Evolutionary conservation across 2,888 invertebrate genomes (phyloP).

Genomic region (Campopleginae sp.): DNA sequence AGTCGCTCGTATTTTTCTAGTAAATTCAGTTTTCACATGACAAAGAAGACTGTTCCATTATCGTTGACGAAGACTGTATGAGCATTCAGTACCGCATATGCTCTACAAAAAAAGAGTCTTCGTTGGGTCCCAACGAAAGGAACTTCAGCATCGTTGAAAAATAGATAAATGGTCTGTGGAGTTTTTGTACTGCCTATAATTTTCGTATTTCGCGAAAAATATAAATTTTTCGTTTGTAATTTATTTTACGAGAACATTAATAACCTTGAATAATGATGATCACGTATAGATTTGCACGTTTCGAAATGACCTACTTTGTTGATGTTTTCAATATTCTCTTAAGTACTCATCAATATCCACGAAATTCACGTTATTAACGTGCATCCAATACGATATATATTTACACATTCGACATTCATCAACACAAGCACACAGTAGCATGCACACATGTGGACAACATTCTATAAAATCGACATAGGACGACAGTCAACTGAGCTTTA

Average conservation of each 20-base stretch:
- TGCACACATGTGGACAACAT: background rate
- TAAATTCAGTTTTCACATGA: no score
- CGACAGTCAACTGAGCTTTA: background rate
- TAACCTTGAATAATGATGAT: constrained; percentile 31
- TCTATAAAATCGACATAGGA: background rate
- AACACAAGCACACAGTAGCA: background rate
- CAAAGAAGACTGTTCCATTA: no score
- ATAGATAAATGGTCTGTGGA: background rate
- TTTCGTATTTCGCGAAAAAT: constrained; percentile 31
- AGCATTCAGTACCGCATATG: no score
- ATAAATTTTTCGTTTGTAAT: constrained; percentile 45
- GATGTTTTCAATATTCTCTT: constrained; percentile 20
- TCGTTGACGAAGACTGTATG: no score
- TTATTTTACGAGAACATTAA: constrained; percentile 2
- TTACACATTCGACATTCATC: background rate
- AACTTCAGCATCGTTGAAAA: background rate
- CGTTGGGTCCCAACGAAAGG: no score
- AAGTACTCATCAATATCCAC: constrained; percentile 52
- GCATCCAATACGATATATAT: constrained; percentile 14
- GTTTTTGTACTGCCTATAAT: background rate
- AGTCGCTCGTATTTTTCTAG: no score
- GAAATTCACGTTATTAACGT: constrained; percentile 27
- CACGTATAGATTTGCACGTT: constrained; percentile 32
- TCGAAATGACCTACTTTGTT: constrained; percentile 1
- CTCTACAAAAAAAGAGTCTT: no score